A percentile compares a stretch with the other conserved stretches of the same genome.
These are phyloP conservation scores for Hippasteria phrygiana DNA, from an alignment of 53 echinoderm and acorn worm genomes.

Conservation along the genomic window DNA sequence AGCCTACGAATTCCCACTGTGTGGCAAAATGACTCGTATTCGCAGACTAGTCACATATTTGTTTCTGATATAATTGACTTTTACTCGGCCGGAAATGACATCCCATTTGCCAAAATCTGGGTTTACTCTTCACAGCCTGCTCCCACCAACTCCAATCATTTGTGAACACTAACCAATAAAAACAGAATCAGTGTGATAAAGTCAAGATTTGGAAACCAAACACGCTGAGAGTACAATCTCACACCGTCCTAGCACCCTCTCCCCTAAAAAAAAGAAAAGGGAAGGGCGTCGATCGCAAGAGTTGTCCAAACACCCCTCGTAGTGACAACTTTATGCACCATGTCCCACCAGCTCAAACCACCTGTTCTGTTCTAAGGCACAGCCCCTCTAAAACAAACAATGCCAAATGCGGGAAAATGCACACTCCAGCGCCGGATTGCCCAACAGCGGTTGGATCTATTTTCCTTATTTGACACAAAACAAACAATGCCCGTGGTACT, in stretches of 20 bases:
- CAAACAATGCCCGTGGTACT: slow-evolving; percentile 10
- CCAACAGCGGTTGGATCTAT: slow-evolving; percentile 21
- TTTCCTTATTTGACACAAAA: slow-evolving; percentile 63
- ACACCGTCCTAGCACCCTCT: not conserved
- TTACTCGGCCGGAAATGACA: not conserved
- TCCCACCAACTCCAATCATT: slow-evolving; percentile 29
- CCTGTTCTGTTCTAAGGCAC: slow-evolving; percentile 18
- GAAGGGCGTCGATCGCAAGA: not conserved
- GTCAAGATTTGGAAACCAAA: slow-evolving; percentile 16
- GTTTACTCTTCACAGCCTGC: not conserved
- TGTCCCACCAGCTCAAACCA: not conserved
- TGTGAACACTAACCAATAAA: slow-evolving; percentile 37
- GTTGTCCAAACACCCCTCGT: slow-evolving; percentile 39
- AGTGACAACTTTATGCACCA: slow-evolving; percentile 38
- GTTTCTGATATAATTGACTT: not conserved
- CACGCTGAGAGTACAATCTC: slow-evolving; percentile 5
- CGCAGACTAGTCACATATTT: not conserved
- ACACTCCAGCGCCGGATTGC: not conserved
- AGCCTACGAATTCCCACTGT: too few species aligned
- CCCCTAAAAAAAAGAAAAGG: not conserved
- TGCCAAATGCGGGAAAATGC: not conserved
- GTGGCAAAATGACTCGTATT: too few species aligned
- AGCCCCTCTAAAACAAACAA: slow-evolving; percentile 43
- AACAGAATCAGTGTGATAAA: slow-evolving; percentile 22
- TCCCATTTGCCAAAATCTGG: not conserved